Conservation (phyloP, 2,797 vertebrate genomes). For the Poeciliopsis infans region DNA sequence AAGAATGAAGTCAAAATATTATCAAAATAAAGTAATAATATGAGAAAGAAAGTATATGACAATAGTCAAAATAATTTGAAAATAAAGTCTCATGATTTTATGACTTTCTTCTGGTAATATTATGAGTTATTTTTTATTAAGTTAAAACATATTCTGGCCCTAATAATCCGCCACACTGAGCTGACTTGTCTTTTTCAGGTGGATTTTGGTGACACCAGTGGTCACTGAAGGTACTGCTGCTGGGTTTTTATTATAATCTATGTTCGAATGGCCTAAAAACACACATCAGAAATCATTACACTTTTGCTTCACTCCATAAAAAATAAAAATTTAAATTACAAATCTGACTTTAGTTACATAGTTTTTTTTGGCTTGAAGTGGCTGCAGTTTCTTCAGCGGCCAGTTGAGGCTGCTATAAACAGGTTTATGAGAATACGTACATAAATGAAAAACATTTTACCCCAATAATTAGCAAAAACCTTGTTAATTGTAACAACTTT, state of each 20-base stretch:
- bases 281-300: background rate
- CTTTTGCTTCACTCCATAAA: background rate
- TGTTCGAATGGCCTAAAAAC: background rate
- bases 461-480: background rate
- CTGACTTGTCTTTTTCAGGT: background rate
- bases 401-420: conserved; percentile 14
- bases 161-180: background rate
- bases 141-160: background rate
- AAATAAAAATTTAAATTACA: background rate
- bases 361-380: background rate
- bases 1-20: background rate
- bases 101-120: background rate
- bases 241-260: background rate
- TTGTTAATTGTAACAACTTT: background rate
- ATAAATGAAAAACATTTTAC: background rate
- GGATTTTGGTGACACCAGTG: background rate
- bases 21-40: background rate
- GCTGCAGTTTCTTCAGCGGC: background rate
- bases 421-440: background rate
- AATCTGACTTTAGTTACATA: background rate
- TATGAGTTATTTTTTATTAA: background rate
- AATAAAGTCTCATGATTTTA: background rate
- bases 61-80: too few species aligned
- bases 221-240: background rate
- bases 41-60: background rate